phyloP scores from a whole-genome alignment of 2,113 vertebrate species.

The Podiceps cristatus region DNA sequence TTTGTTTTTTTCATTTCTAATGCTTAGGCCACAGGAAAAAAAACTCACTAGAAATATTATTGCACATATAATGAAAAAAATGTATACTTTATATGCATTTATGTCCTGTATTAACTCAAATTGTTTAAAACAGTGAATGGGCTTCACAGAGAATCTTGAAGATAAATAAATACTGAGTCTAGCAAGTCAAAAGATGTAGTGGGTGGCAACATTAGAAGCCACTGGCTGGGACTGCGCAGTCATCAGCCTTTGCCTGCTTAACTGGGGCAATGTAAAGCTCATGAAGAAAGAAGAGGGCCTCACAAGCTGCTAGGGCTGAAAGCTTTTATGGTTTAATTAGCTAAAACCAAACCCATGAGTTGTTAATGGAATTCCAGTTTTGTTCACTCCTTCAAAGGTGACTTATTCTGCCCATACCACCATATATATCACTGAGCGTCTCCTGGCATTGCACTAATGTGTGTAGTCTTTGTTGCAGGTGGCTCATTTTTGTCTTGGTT shows the following conservation, averaged over 20 bases:
- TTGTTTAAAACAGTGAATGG: background rate
- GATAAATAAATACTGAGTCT: background rate
- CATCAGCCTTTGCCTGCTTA: background rate
- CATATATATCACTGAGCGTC: background rate
- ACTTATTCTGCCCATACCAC: background rate
- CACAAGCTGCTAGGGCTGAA: background rate
- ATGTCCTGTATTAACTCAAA: background rate
- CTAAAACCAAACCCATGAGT: background rate
- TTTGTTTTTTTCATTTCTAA: background rate
- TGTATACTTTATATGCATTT: background rate
- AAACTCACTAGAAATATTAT: background rate
- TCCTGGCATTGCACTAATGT: background rate
- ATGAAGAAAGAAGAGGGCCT: background rate
- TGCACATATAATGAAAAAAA: background rate
- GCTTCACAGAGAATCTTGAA: background rate
- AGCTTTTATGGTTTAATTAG: background rate
- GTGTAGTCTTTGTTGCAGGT: fast-evolving
- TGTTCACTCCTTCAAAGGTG: background rate
- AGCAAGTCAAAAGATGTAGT: background rate
- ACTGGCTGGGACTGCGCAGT: background rate
- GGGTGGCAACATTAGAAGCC: background rate
- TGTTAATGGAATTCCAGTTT: background rate
- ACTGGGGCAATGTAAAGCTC: background rate
- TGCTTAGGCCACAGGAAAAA: background rate
- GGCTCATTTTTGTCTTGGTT: background rate